Percentiles rank a stretch among this genome's conserved stretches.
These are phyloP conservation scores for Phainopepla nitens DNA, from an alignment of 2,113 vertebrate species.

Conservation along the genomic window DNA sequence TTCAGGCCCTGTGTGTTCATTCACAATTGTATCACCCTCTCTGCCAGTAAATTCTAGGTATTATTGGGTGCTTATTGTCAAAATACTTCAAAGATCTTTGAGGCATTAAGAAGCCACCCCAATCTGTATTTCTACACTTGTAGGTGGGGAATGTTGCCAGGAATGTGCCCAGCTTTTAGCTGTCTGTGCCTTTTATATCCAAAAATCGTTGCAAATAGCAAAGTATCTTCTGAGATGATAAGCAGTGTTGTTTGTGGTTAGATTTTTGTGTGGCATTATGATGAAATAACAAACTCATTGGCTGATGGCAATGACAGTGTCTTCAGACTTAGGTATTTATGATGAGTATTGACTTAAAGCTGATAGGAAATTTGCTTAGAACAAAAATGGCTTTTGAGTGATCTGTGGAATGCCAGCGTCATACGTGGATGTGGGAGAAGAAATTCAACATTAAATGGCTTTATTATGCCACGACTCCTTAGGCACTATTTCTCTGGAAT, in stretches of 20 bases:
- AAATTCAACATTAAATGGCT: background rate
- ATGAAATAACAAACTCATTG: background rate
- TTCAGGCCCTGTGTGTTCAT: background rate
- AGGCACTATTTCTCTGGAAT: background rate
- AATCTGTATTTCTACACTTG: background rate
- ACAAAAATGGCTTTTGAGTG: background rate
- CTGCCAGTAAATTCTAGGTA: conserved; percentile 33
- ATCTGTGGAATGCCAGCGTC: background rate
- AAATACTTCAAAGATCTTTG: conserved; percentile 15
- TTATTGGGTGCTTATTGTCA: conserved; percentile 15
- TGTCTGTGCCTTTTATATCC: background rate
- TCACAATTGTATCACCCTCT: conserved; percentile 49
- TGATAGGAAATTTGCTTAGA: background rate
- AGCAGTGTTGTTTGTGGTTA: background rate
- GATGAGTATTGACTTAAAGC: background rate
- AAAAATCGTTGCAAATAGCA: background rate
- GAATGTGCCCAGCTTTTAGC: background rate
- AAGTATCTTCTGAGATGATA: background rate
- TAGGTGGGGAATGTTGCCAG: background rate
- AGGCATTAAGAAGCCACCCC: background rate
- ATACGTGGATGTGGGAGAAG: background rate
- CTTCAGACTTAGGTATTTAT: background rate
- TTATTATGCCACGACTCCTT: background rate
- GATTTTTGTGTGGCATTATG: background rate
- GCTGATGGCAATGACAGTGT: background rate